phyloP scores from a whole-genome alignment of 2,113 vertebrate genomes.

The Megaleporinus macrocephalus region DNA sequence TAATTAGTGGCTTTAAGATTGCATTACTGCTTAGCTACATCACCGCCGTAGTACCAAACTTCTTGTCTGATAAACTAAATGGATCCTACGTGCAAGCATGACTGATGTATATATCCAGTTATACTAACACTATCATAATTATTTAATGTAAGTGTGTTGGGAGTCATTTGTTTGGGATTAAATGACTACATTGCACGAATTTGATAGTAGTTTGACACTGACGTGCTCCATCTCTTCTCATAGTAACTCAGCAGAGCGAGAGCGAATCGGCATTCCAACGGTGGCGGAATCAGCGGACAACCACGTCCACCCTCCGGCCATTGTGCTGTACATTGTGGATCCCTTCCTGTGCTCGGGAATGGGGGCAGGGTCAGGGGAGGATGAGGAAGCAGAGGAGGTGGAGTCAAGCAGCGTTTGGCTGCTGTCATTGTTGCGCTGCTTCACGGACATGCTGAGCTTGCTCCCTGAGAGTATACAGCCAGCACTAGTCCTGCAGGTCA shows the following conservation, averaged over 20 bases:
- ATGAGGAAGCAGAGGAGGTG: constrained; percentile 89
- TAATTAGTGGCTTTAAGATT: too few species aligned
- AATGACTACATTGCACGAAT: too few species aligned
- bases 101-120: too few species aligned
- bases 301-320: constrained; percentile 87
- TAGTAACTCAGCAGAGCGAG: constrained; percentile 84
- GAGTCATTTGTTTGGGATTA: too few species aligned
- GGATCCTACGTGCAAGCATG: too few species aligned
- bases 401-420: constrained; percentile 89
- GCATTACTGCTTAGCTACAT: too few species aligned
- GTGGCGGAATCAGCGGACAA: constrained; percentile 86
- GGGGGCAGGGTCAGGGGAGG: constrained; percentile 82
- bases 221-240: constrained; percentile 8
- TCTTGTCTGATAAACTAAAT: too few species aligned
- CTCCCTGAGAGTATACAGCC: constrained; percentile 90
- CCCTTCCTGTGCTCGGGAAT: constrained; percentile 88
- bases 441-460: constrained; percentile 92
- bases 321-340: constrained; percentile 95
- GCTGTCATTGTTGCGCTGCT: constrained; percentile 92
- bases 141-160: too few species aligned
- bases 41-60: too few species aligned
- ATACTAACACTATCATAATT: too few species aligned
- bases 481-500: constrained; percentile 93
- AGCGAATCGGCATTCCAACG: constrained; percentile 92
- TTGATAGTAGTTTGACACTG: too few species aligned